phyloP scores from a whole-genome alignment of 2,888 invertebrate species.

The Odontocolon sp. region DNA sequence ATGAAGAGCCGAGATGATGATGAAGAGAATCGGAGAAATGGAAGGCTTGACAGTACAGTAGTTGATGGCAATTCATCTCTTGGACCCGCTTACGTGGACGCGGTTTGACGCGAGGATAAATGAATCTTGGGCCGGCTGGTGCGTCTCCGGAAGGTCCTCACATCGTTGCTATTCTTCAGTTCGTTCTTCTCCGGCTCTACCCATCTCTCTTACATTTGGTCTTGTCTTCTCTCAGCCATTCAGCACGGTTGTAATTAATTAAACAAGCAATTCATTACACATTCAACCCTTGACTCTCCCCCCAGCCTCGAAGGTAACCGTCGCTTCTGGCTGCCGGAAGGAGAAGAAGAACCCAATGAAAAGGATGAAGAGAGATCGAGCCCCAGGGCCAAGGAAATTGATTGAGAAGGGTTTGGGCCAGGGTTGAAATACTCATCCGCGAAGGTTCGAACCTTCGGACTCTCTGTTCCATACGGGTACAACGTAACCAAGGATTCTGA shows the following conservation, averaged over 20 bases:
- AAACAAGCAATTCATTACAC: constrained; percentile 89
- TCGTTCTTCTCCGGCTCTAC: constrained; percentile 22
- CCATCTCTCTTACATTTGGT: constrained; percentile 55
- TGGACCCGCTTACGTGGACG: constrained; percentile 53
- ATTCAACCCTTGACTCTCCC: constrained; percentile 75
- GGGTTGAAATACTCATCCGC: constrained; percentile 49
- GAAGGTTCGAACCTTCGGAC: constrained; percentile 32
- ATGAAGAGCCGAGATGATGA: neutral
- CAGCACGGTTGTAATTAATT: constrained; percentile 85
- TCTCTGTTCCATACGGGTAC: neutral
- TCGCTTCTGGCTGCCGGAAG: constrained; percentile 63
- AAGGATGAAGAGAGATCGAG: too few relatives aligned
- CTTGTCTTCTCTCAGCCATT: constrained; percentile 64
- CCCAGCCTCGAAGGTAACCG: constrained; percentile 70
- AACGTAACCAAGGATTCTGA: constrained; percentile 5
- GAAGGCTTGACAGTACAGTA: neutral
- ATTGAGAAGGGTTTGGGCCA: constrained; percentile 76
- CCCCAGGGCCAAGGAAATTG: constrained; percentile 77
- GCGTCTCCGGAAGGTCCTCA: constrained; percentile 27
- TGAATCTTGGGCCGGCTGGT: constrained; percentile 70
- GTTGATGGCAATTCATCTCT: constrained; percentile 35
- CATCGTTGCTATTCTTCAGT: constrained; percentile 25
- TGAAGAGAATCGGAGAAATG: neutral
- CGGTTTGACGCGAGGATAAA: constrained; percentile 71
- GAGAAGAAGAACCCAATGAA: too few relatives aligned